phyloP scores from a whole-genome alignment of 2,797 vertebrate species.

The Anas acuta region DNA sequence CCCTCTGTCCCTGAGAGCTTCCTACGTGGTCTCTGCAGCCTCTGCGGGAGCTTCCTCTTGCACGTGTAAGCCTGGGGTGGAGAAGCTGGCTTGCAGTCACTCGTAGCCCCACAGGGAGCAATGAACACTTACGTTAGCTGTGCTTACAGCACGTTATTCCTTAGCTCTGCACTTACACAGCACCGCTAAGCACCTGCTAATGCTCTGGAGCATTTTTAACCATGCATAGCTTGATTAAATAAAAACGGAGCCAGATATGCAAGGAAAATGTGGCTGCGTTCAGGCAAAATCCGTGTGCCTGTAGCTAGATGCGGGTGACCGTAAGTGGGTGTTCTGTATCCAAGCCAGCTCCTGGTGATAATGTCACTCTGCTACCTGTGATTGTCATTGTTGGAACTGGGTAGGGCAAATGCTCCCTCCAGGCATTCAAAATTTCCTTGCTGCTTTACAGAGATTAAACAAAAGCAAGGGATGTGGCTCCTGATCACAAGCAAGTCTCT shows the following conservation, averaged over 20 bases:
- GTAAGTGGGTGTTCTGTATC: background rate
- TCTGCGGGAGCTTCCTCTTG: background rate
- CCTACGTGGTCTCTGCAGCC: background rate
- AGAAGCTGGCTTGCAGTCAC: conserved; percentile 23
- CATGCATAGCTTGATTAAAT: conserved; percentile 35
- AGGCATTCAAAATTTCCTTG: background rate
- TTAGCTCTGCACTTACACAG: conserved; percentile 63
- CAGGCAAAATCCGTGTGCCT: background rate
- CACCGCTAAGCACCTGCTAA: conserved; percentile 68
- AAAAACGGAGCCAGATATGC: background rate
- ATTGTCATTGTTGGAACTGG: background rate
- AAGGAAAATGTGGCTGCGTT: background rate
- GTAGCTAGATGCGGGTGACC: background rate
- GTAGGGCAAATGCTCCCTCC: background rate
- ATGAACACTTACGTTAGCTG: conserved; percentile 62
- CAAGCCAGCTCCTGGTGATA: conserved; percentile 4
- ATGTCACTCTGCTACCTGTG: background rate
- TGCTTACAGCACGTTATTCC: conserved; percentile 63
- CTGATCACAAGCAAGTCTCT: background rate
- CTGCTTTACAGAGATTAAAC: conserved; percentile 19
- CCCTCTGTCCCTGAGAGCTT: background rate
- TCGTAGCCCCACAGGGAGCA: conserved; percentile 34
- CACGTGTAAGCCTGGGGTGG: background rate
- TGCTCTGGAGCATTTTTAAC: conserved; percentile 66
- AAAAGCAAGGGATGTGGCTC: background rate